Evolutionary conservation across 2,113 vertebrate species (phyloP), one percentile per base, ranked within the genome.

Genomic region (Xyrauchen texanus): DNA sequence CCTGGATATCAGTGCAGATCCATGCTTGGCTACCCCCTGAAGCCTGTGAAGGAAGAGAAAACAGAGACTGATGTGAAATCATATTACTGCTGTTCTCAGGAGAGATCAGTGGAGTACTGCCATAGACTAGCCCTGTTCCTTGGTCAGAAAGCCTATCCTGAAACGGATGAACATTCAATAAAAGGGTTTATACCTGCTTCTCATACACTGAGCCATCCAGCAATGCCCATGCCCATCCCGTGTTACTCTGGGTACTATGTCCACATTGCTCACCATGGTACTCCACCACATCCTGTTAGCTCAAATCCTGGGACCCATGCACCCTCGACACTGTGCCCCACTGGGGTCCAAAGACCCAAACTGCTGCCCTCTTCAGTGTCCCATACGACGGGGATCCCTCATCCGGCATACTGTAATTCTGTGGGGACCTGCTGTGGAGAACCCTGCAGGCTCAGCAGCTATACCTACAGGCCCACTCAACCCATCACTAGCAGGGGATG

Each of bases 41-140:
- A 92, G 87, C 84, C 88, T 69, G 89, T 94, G 80, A 93, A 94
- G 82, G 89, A 93, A 87, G 92, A 93, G 86, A 91, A 89, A 87
- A 85, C 88, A 13, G 90, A 95, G 76, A 87, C 86, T 45, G 91
- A 81, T 81, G 90, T 52, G 89, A 95, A 92, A 79, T 92, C 94
- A 0, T 91, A 92, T 85, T 93, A 93, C 81, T 93, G 94, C 85
- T 94, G 94, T 55, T 86, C 91, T 88, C 93, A 94, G 0, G 94
- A 95, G 69, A 92, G 90, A 77, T 94, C 94, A 0, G 92, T 94
- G 21, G 91, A 94, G 70, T 94, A 96, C 81, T 96, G 92, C 83
- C 95, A 95, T 91, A 92, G 95, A 82, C 92, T 98, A 85, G 95
- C 96, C 85, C 92, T 98, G 86, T 94, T 98, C 61, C 95, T 98